Percentiles rank a stretch among this genome's conserved stretches.
These are phyloP conservation scores for Electrona antarctica DNA, from an alignment of 2,113 vertebrate species.

Conservation along the genomic window DNA sequence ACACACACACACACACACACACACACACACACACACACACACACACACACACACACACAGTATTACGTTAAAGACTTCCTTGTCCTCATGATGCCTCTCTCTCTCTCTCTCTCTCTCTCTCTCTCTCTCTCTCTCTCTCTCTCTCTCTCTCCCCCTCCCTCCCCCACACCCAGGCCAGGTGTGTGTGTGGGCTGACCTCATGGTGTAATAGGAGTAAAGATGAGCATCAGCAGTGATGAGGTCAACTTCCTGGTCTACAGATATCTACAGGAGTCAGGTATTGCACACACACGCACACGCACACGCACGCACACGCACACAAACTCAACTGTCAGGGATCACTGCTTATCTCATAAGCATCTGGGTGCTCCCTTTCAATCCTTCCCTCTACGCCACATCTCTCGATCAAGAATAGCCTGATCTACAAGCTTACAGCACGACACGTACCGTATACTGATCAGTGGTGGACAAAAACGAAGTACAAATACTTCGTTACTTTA, in stretches of 20 bases:
- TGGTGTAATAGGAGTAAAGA: constrained; percentile 99
- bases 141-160: not conserved
- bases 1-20: too few relatives aligned
- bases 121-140: constrained; percentile 6
- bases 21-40: too few relatives aligned
- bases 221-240: constrained; percentile 99
- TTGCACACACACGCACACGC: constrained; percentile 8
- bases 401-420: not conserved
- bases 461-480: too few relatives aligned
- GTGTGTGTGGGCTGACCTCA: constrained; percentile 96
- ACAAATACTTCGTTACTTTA: too few relatives aligned
- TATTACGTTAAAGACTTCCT: too few relatives aligned
- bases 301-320: constrained; percentile 2
- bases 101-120: constrained; percentile 21
- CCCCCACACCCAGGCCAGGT: constrained; percentile 73
- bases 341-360: not conserved
- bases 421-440: too few relatives aligned
- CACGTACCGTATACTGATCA: too few relatives aligned
- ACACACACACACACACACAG: too few relatives aligned
- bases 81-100: constrained; percentile 5
- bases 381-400: not conserved
- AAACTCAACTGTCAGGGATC: not conserved
- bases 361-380: too few relatives aligned
- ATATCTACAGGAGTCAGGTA: constrained; percentile 99
- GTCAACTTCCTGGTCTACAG: constrained; percentile 99